Evolutionary conservation across 2,888 invertebrate genomes (phyloP).

Genomic region (Agrotis ipsilon): DNA sequence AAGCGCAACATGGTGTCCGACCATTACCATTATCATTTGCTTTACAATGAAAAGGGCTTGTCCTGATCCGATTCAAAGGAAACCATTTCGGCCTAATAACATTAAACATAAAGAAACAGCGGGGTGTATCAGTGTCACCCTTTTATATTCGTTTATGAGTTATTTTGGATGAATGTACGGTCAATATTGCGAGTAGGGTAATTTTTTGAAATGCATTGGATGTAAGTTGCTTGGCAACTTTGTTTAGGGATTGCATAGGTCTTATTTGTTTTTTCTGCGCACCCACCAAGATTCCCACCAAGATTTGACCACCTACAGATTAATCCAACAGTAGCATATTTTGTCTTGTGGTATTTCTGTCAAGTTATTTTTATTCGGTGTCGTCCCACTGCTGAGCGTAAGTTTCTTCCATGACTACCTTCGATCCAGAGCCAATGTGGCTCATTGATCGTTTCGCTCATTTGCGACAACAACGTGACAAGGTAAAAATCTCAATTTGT

Average conservation of each 20-base stretch:
- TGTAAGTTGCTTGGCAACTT: conserved; percentile 6
- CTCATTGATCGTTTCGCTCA: no score
- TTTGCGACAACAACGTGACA: no score
- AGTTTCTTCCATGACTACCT: no score
- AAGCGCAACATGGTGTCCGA: conserved; percentile 86
- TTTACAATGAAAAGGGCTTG: conserved; percentile 84
- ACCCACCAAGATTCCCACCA: no score
- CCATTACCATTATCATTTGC: conserved; percentile 89
- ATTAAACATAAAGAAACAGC: conserved; percentile 89
- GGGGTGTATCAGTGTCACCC: conserved; percentile 88
- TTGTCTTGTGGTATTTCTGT: no score
- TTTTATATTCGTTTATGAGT: conserved; percentile 79
- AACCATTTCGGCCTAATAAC: conserved; percentile 86
- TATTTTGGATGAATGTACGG: conserved; percentile 72
- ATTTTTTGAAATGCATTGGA: conserved; percentile 37
- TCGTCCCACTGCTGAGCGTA: no score
- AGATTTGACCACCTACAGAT: no score
- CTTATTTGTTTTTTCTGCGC: background rate
- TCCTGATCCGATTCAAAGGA: conserved; percentile 82
- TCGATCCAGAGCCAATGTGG: no score
- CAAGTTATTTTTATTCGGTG: no score
- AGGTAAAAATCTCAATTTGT: no score
- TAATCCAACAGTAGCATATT: no score
- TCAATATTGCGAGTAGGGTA: conserved; percentile 48
- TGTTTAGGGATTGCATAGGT: background rate